These are phyloP conservation scores for Rhinophrynus dorsalis DNA, from an alignment of 2,797 vertebrate genomes.

Conservation along the genomic window DNA sequence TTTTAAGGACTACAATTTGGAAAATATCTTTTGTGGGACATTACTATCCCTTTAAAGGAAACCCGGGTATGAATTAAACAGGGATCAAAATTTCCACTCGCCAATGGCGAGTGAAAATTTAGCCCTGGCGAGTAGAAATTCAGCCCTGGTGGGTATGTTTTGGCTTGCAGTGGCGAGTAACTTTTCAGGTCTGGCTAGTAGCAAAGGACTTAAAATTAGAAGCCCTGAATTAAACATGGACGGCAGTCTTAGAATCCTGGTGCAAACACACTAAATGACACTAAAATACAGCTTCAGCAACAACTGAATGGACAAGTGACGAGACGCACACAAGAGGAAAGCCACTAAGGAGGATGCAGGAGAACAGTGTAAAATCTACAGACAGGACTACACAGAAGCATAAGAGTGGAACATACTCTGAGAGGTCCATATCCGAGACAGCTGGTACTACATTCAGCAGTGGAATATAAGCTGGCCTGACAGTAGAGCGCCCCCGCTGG, in stretches of 20 bases:
- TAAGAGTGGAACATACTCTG: conserved; percentile 74
- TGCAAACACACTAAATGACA: too few species aligned
- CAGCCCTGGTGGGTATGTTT: too few species aligned
- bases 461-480: conserved; percentile 75
- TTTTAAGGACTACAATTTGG: too few species aligned
- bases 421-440: conserved; percentile 83
- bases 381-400: conserved; percentile 31
- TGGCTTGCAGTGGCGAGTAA: too few species aligned
- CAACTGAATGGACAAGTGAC: background rate
- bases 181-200: too few species aligned
- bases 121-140: too few species aligned
- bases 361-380: background rate
- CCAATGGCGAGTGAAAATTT: too few species aligned
- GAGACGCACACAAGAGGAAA: background rate
- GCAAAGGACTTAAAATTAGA: too few species aligned
- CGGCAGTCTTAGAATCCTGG: background rate
- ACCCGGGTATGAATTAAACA: too few species aligned
- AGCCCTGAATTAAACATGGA: background rate
- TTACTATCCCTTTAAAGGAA: too few species aligned
- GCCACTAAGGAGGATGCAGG: background rate
- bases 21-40: too few species aligned
- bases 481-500: conserved; percentile 74
- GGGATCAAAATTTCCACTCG: too few species aligned
- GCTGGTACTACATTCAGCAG: conserved; percentile 77
- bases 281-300: background rate